Percentiles rank a stretch among this genome's conserved stretches.
phyloP scores from a whole-genome alignment of 2,797 vertebrate species.

The Cetoscarus ocellatus region DNA sequence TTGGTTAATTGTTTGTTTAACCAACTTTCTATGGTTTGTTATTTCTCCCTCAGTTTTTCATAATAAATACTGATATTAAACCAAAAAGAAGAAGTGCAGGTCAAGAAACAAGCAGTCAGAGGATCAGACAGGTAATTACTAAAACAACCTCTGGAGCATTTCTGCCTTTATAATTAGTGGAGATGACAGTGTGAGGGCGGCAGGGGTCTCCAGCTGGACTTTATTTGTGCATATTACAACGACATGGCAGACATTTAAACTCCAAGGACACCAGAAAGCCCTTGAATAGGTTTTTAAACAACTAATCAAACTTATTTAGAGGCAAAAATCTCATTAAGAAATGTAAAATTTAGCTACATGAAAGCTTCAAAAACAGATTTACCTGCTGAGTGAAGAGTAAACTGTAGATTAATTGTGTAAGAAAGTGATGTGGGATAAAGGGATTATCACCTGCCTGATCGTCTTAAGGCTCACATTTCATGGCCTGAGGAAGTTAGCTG shows the following conservation, averaged over 20 bases:
- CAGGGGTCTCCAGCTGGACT: conserved; percentile 12
- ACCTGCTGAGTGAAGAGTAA: not conserved
- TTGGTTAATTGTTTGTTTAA: too few species aligned
- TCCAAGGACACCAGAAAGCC: conserved; percentile 3
- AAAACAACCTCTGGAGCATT: not conserved
- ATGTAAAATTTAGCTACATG: not conserved
- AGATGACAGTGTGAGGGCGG: not conserved
- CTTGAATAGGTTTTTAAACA: not conserved
- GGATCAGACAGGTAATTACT: not conserved
- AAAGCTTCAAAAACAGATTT: not conserved
- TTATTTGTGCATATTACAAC: not conserved
- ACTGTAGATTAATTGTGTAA: not conserved
- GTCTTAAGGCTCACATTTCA: not conserved
- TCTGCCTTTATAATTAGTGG: not conserved
- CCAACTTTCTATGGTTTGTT: not conserved
- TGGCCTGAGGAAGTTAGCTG: not conserved
- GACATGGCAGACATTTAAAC: conserved; percentile 20
- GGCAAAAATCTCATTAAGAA: not conserved
- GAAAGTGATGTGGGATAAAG: not conserved
- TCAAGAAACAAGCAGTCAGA: not conserved
- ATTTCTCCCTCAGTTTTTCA: not conserved
- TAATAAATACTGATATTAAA: too few species aligned
- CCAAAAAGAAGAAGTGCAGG: not conserved
- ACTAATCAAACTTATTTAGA: not conserved
- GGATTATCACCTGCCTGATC: not conserved